Percentiles rank a stretch among this genome's conserved stretches.
phyloP scores from a whole-genome alignment of 2,888 invertebrate species.

The Linnaemya vulpina region DNA sequence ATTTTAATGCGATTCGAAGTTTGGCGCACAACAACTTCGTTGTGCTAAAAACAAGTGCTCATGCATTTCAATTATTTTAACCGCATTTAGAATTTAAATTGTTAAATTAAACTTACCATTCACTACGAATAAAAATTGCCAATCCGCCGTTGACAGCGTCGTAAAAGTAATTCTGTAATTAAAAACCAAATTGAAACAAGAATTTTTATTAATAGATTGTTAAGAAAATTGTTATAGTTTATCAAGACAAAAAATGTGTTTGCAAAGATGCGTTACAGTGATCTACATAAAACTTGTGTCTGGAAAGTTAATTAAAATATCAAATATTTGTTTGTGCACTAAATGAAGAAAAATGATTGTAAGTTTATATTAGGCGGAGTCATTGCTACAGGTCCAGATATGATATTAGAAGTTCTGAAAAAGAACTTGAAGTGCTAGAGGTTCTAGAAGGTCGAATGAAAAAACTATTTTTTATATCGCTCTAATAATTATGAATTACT shows the following conservation, averaged over 20 bases:
- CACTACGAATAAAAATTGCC: neutral
- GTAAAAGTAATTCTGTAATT: conserved; percentile 52
- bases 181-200: conserved; percentile 24
- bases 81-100: conserved; percentile 20
- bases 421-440: neutral
- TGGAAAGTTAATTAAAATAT: conserved; percentile 55
- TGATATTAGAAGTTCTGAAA: neutral
- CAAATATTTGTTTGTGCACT: neutral
- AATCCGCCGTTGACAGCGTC: conserved; percentile 23
- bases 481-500: too few species aligned
- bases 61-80: conserved; percentile 36
- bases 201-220: conserved; percentile 22
- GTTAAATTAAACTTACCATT: conserved; percentile 43
- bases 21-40: conserved; percentile 5
- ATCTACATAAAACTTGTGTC: conserved; percentile 30
- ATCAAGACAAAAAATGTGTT: conserved; percentile 19
- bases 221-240: conserved; percentile 5
- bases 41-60: conserved; percentile 32
- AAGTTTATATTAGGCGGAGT: neutral
- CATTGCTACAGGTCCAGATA: neutral
- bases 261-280: conserved; percentile 24
- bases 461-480: too few species aligned
- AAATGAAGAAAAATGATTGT: neutral
- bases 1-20: neutral
- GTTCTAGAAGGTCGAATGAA: too few species aligned